Conservation (phyloP, 2,113 vertebrate genomes). For the Enhydra lutris region DNA sequence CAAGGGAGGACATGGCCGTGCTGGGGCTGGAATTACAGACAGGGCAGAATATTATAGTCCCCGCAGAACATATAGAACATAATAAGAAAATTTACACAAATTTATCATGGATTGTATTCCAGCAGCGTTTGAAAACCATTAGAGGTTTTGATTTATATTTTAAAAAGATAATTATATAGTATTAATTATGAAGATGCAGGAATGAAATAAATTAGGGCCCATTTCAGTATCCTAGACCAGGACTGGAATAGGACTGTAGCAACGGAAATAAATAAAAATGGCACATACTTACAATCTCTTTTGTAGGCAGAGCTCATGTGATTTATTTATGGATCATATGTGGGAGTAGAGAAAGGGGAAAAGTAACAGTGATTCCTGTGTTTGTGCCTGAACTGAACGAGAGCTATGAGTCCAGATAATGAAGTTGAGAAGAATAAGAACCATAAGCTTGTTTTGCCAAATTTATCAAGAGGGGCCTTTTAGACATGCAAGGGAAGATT, state of each 20-base stretch:
- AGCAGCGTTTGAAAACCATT: neutral
- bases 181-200: neutral
- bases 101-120: neutral
- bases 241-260: neutral
- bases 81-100: neutral
- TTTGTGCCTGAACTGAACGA: neutral
- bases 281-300: neutral
- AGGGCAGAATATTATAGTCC: neutral
- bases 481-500: neutral
- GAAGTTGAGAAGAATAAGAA: neutral
- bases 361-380: neutral
- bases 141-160: neutral
- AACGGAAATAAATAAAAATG: neutral
- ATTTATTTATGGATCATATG: neutral
- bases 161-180: neutral
- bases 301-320: neutral
- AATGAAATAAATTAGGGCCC: neutral
- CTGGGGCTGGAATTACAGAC: neutral
- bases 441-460: neutral
- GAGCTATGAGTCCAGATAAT: neutral
- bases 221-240: neutral
- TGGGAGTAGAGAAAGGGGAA: neutral
- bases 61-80: no score
- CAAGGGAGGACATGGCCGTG: neutral
- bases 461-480: neutral